Percentiles rank a stretch among this genome's conserved stretches.
These are phyloP conservation scores for Pseudotriccus pelzelni DNA, from an alignment of 2,797 vertebrate genomes.

Conservation along the genomic window DNA sequence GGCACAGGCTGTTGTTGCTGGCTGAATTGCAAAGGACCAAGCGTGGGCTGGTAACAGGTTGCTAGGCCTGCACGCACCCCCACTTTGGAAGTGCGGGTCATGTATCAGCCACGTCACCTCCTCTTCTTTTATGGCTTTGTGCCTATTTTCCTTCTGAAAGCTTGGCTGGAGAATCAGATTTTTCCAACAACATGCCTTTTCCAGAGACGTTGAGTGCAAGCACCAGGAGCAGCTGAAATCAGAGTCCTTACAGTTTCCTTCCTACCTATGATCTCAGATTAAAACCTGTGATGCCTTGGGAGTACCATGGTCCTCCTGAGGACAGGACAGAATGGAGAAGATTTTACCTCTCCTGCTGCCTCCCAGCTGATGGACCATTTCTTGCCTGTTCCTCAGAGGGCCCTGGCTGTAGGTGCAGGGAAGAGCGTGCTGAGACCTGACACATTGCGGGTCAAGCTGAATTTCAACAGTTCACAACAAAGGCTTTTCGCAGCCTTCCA, in stretches of 20 bases:
- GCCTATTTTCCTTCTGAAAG: not conserved
- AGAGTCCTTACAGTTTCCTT: not conserved
- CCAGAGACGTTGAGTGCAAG: not conserved
- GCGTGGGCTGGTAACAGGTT: accelerated
- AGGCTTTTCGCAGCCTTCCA: not conserved
- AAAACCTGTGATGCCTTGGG: not conserved
- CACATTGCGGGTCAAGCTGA: not conserved
- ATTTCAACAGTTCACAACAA: not conserved
- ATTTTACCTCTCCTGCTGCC: not conserved
- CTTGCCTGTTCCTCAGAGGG: not conserved
- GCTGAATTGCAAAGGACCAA: not conserved
- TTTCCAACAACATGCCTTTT: not conserved
- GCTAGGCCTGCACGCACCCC: accelerated
- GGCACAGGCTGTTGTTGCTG: not conserved
- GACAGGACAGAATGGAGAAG: too few relatives aligned
- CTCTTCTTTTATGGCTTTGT: not conserved
- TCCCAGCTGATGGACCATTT: not conserved
- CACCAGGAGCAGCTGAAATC: not conserved
- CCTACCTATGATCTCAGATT: not conserved
- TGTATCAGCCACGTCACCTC: not conserved
- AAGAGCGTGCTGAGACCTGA: not conserved
- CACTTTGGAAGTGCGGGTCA: not conserved
- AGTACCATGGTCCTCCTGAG: not conserved
- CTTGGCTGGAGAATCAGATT: not conserved
- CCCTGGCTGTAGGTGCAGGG: not conserved